Conservation (phyloP, 2,888 invertebrate genomes). For the Malthinus seriepunctatus region DNA sequence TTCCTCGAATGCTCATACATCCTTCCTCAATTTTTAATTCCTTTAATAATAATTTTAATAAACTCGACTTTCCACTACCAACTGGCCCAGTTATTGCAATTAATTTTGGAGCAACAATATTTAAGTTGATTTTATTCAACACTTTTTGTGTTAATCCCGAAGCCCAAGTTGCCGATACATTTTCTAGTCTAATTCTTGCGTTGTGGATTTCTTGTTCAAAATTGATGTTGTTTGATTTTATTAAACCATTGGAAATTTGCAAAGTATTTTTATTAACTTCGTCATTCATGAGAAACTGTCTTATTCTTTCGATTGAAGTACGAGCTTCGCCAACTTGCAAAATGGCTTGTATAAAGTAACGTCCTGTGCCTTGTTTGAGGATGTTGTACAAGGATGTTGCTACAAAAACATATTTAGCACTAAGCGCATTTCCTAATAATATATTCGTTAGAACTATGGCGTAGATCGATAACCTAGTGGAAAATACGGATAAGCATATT, state of each 20-base stretch:
- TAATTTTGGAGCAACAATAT: constrained; percentile 37
- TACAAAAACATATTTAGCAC: constrained; percentile 82
- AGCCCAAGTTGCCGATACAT: not conserved
- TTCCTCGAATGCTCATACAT: constrained; percentile 64
- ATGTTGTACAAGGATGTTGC: constrained; percentile 89
- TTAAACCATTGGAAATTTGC: not conserved
- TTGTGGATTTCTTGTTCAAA: not conserved
- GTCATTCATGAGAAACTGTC: constrained; percentile 55
- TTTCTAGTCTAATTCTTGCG: not conserved
- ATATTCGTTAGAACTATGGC: constrained; percentile 76
- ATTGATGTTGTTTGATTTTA: not conserved
- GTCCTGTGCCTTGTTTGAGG: constrained; percentile 81
- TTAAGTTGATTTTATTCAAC: not conserved
- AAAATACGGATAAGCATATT: constrained; percentile 82
- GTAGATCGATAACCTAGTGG: constrained; percentile 82
- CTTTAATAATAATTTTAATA: constrained; percentile 61
- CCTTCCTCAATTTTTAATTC: constrained; percentile 73
- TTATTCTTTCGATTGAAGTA: constrained; percentile 72
- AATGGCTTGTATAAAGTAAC: constrained; percentile 84
- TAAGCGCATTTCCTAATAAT: constrained; percentile 67
- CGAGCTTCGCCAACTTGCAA: constrained; percentile 75
- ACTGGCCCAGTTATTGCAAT: constrained; percentile 65
- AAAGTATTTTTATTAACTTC: not conserved
- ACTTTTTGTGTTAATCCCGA: not conserved
- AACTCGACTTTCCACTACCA: constrained; percentile 63